These are phyloP conservation scores for Oreohelix idahoensis DNA, from an alignment of 1,140 invertebrate species.

Conservation along the genomic window DNA sequence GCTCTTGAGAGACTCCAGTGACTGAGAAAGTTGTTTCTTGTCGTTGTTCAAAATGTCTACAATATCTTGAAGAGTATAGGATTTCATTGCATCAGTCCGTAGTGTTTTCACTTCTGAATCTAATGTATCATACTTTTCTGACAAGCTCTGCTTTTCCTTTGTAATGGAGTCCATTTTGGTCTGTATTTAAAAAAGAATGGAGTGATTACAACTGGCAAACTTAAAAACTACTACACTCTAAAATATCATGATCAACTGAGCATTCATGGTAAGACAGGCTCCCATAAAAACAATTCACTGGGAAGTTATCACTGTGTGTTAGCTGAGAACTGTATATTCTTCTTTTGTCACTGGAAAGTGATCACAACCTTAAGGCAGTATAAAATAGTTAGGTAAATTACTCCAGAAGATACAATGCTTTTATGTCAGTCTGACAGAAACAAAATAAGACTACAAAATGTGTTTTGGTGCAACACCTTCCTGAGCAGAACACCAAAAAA, in stretches of 20 bases:
- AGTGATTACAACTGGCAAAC: background rate
- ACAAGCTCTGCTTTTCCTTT: constrained; percentile 46
- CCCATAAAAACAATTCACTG: too few relatives aligned
- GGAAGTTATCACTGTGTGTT: too few relatives aligned
- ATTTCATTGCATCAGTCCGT: constrained; percentile 47
- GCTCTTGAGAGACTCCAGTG: constrained; percentile 58
- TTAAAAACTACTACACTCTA: background rate
- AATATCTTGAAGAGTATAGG: constrained; percentile 52
- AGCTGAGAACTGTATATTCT: too few relatives aligned
- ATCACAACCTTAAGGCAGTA: too few relatives aligned
- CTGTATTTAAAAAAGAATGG: constrained; percentile 39
- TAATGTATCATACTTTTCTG: constrained; percentile 43
- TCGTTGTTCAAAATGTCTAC: constrained; percentile 60
- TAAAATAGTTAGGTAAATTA: too few relatives aligned
- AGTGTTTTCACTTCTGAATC: constrained; percentile 53
- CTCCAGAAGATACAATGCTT: too few relatives aligned
- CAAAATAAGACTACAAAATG: too few relatives aligned
- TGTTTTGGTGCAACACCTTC: too few relatives aligned
- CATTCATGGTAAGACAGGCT: too few relatives aligned
- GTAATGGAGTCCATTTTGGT: constrained; percentile 46
- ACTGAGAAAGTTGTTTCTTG: constrained; percentile 56
- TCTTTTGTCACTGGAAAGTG: too few relatives aligned
- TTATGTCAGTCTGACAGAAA: too few relatives aligned
- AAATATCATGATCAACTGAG: background rate
- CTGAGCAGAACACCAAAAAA: too few relatives aligned